Evolutionary conservation across 2,113 vertebrate species (phyloP).

Genomic region (Atractosteus spatula): DNA sequence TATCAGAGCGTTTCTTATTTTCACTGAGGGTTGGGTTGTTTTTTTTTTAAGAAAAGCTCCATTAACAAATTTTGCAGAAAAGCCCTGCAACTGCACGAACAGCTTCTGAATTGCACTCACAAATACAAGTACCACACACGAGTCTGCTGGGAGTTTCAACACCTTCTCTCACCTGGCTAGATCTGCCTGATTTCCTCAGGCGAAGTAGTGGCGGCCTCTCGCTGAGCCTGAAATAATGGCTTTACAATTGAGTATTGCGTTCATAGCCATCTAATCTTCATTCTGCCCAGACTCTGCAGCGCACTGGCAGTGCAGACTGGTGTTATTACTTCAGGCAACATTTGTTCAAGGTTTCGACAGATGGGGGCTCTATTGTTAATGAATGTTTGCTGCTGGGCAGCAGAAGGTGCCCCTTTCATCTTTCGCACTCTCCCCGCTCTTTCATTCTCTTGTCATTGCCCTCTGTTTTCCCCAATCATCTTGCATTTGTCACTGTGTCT

Average conservation of each 20-base stretch:
- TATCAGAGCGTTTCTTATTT: background rate
- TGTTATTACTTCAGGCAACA: background rate
- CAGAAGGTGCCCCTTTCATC: background rate
- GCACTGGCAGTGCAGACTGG: background rate
- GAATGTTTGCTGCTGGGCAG: background rate
- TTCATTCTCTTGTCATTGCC: no score
- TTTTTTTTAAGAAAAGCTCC: background rate
- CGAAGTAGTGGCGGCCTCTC: background rate
- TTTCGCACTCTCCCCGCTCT: no score
- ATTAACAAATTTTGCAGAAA: no score
- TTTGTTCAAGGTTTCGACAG: slow-evolving; percentile 2
- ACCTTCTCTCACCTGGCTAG: background rate
- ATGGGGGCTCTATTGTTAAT: background rate
- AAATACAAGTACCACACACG: background rate
- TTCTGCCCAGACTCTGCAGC: no score
- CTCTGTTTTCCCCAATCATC: no score
- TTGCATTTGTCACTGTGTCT: no score
- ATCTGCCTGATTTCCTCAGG: background rate
- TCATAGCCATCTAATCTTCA: background rate
- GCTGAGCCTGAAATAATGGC: slow-evolving; percentile 5
- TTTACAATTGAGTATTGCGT: background rate
- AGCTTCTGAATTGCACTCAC: background rate
- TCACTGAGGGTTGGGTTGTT: background rate
- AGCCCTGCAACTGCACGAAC: no score
- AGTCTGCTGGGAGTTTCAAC: background rate